phyloP scores from a whole-genome alignment of 2,113 vertebrate genomes.

The Aspidoscelis tigris region DNA sequence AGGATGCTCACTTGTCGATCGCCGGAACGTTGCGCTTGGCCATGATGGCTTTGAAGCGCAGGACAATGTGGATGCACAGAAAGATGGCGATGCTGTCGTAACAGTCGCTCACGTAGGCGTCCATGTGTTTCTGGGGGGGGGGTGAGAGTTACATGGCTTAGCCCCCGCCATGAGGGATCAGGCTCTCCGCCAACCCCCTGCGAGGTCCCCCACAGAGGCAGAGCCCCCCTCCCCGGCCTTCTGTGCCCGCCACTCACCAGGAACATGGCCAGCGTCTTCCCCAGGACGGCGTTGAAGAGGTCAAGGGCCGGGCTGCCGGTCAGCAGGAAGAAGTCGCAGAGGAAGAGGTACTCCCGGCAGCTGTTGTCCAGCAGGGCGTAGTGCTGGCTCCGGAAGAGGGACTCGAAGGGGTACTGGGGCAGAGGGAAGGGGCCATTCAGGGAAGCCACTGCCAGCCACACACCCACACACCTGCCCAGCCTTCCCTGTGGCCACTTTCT shows the following conservation, averaged over 20 bases:
- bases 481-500: no score
- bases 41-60: slow-evolving; percentile 87
- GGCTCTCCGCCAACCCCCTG: no score
- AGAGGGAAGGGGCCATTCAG: not conserved
- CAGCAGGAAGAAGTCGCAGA: slow-evolving; percentile 92
- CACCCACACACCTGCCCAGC: no score
- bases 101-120: slow-evolving; percentile 87
- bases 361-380: slow-evolving; percentile 91
- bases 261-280: slow-evolving; percentile 87
- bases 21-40: slow-evolving; percentile 88
- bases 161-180: no score
- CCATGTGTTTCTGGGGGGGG: slow-evolving; percentile 84
- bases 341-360: slow-evolving; percentile 90
- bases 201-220: no score
- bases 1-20: slow-evolving; percentile 82
- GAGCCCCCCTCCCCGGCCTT: no score
- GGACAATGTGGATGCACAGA: slow-evolving; percentile 92
- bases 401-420: slow-evolving; percentile 90
- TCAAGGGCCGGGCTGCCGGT: slow-evolving; percentile 83
- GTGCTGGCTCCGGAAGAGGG: slow-evolving; percentile 93
- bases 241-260: slow-evolving; percentile 72
- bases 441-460: no score
- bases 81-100: slow-evolving; percentile 93
- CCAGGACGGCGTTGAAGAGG: slow-evolving; percentile 92
- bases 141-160: not conserved